Evolutionary conservation across 2,888 invertebrate genomes (phyloP), one percentile per base, ranked within the genome.

Genomic region (Trypoxylon attenuatum): DNA sequence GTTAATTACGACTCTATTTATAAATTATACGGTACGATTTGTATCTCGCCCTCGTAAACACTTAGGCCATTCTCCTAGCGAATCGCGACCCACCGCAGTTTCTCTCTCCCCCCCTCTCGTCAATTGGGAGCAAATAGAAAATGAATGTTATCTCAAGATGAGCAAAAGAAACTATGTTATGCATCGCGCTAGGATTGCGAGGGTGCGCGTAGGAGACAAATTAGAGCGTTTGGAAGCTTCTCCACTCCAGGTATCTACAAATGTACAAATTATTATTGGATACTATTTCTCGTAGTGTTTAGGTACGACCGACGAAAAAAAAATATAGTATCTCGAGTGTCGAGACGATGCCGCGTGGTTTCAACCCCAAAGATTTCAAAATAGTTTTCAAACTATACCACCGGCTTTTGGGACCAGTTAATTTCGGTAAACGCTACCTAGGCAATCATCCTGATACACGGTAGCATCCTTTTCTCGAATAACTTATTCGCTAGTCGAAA

Each of bases 171-270:
- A 27, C n/a, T 5, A 49, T 51, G 41, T 39, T 58, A 39, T 47
- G 49, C 38, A 22, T 22, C 50, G 22, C 15, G 21, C 15, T 38
- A 38, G 13, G 22, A 18, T 47, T 18, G 47, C 47, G 47, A 47
- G 4, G 16, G n/a, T 39, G 16, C 13, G 13, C 15, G 13, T 38
- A 50, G 13, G 38, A 39, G 22, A 50, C 5, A 29, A 38, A 29
- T 27, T 29, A 51, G 47, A 66, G 61, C 68, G 68, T 61, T 66
- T 66, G 67, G 68, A 69, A 69, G 68, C 68, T 69, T 65, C 51
- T 47, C 47, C 65, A 42, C 53, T 53, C 21, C 25, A 72, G n/a
- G 58, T 82, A 84, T 84, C 82, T 84, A 84, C 83, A 83, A 84
- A 84, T 84, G 71, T 83, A 84, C 83, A 83, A 80, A 80, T 78